Conservation (phyloP, 2,797 vertebrate genomes). For the Lates japonicus region DNA sequence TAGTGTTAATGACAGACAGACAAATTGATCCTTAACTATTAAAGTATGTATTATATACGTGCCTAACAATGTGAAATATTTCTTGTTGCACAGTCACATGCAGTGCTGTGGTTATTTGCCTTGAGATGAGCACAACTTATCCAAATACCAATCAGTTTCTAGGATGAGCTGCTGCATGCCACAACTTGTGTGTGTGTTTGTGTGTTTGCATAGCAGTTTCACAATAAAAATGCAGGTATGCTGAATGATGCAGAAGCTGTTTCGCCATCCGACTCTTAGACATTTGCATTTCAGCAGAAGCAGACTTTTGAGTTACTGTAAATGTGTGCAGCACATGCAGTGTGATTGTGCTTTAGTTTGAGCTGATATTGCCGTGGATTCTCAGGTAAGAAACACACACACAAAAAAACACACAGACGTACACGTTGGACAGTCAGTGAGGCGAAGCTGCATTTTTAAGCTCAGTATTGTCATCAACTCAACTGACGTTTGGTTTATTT, state of each 20-base stretch:
- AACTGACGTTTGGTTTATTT: not conserved
- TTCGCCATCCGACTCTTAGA: slow-evolving; percentile 39
- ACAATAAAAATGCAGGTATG: slow-evolving; percentile 73
- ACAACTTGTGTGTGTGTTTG: slow-evolving; percentile 53
- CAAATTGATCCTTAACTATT: not conserved
- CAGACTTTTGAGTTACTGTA: not conserved
- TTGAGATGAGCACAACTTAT: slow-evolving; percentile 40
- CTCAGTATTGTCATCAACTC: slow-evolving; percentile 9
- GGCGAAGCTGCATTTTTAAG: not conserved
- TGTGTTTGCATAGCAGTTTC: slow-evolving; percentile 18
- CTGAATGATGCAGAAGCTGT: slow-evolving; percentile 47
- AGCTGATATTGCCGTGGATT: slow-evolving; percentile 22
- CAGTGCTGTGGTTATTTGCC: slow-evolving; percentile 33
- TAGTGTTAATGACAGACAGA: not conserved
- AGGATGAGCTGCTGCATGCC: slow-evolving; percentile 61
- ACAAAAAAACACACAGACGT: not conserved
- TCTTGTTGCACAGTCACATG: slow-evolving; percentile 12
- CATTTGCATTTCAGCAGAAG: slow-evolving; percentile 30
- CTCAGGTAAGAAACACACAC: slow-evolving; percentile 63
- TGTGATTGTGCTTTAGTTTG: slow-evolving; percentile 14
- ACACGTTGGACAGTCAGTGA: not conserved
- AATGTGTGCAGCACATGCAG: not conserved
- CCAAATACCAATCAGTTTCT: slow-evolving; percentile 46
- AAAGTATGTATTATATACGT: not conserved
- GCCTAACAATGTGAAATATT: not conserved